Evolutionary conservation across 2,797 vertebrate species (phyloP).

Genomic region (Scyliorhinus canicula): DNA sequence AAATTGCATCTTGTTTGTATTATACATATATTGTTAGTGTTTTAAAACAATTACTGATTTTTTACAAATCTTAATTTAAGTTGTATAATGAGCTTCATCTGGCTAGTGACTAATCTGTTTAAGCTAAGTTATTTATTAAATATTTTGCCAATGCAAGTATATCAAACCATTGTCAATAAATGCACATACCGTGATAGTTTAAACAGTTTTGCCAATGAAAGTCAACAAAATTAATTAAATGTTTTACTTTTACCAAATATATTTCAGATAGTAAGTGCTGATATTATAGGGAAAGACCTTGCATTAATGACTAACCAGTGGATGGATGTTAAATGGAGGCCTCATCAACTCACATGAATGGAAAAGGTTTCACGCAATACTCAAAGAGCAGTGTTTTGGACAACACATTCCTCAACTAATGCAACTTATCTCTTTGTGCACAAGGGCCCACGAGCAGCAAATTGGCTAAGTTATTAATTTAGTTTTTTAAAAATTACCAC

Average conservation of each 20-base stretch:
- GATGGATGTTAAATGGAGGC: background rate
- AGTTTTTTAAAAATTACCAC: background rate
- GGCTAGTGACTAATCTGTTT: background rate
- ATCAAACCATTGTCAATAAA: background rate
- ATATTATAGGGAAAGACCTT: background rate
- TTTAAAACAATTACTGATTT: background rate
- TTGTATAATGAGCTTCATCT: background rate
- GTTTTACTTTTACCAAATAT: background rate
- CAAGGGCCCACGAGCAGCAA: background rate
- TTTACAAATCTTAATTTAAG: background rate
- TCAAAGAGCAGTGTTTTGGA: background rate
- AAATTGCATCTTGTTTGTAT: background rate
- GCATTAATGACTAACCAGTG: background rate
- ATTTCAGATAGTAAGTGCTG: background rate
- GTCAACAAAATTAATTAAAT: no score
- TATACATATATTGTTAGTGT: background rate
- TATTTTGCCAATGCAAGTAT: background rate
- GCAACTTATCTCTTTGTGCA: background rate
- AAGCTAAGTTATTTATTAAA: background rate
- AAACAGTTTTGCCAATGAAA: background rate
- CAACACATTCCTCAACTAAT: background rate
- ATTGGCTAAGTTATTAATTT: background rate
- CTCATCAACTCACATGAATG: background rate
- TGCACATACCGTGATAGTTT: no score
- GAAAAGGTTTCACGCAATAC: background rate